These are phyloP conservation scores for Osmerus eperlanus DNA, from an alignment of 2,113 vertebrate genomes.

Conservation along the genomic window DNA sequence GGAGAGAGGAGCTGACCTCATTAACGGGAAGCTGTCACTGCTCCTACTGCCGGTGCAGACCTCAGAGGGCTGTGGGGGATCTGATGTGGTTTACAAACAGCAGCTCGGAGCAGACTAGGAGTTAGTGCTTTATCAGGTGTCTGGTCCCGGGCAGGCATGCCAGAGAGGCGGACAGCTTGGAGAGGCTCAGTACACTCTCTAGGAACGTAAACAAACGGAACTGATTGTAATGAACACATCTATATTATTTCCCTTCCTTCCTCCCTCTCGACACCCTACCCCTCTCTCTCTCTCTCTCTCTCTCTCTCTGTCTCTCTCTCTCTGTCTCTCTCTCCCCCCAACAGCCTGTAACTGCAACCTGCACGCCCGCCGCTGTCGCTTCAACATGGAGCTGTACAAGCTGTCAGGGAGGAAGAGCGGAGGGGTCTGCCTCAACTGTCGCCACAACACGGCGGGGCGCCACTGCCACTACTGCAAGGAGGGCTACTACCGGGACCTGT, in stretches of 20 bases:
- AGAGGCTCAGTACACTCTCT: no score
- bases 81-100: neutral
- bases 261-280: neutral
- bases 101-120: neutral
- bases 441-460: slow-evolving; percentile 92
- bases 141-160: no score
- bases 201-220: no score
- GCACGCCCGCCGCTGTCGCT: slow-evolving; percentile 90
- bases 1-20: slow-evolving; percentile 25
- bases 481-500: slow-evolving; percentile 94
- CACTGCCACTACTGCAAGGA: slow-evolving; percentile 98
- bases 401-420: slow-evolving; percentile 92
- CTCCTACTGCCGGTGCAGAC: neutral
- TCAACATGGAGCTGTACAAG: slow-evolving; percentile 98
- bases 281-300: slow-evolving; percentile 1
- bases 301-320: no score
- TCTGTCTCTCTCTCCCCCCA: neutral
- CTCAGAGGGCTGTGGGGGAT: neutral
- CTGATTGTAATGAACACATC: no score
- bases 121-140: no score
- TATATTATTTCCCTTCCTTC: neutral
- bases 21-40: slow-evolving; percentile 12
- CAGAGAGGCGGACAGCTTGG: no score
- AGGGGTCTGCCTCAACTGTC: slow-evolving; percentile 93
- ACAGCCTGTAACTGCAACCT: slow-evolving; percentile 95